Evolutionary conservation across 2,888 invertebrate species (phyloP).

Genomic region (Willowsia nigromaculata): DNA sequence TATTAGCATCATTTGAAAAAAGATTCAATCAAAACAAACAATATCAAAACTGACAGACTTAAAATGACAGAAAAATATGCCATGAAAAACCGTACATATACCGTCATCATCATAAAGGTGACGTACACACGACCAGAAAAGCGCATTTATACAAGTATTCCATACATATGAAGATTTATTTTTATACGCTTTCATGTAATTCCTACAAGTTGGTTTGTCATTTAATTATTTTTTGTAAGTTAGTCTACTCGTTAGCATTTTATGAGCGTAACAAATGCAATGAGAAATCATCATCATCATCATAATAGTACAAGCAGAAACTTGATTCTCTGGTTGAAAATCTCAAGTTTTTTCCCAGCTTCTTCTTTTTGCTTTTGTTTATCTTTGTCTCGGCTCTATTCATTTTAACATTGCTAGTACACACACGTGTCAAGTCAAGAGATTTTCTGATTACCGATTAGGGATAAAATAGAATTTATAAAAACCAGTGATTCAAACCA

Average conservation of each 20-base stretch:
- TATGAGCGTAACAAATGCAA: background rate
- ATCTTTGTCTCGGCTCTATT: background rate
- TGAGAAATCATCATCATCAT: background rate
- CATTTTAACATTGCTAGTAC: background rate
- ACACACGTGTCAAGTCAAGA: conserved; percentile 6
- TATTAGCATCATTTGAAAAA: too few species aligned
- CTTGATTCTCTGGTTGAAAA: background rate
- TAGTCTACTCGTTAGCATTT: background rate
- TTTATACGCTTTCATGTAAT: too few species aligned
- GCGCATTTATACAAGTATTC: too few species aligned
- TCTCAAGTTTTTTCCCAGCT: background rate
- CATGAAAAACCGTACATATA: too few species aligned
- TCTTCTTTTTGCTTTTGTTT: background rate
- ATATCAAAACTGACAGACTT: too few species aligned
- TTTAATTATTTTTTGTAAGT: background rate
- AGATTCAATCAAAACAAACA: background rate
- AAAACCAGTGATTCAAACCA: background rate
- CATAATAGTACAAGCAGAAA: background rate
- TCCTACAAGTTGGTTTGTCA: too few species aligned
- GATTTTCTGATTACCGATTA: background rate
- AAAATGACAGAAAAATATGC: too few species aligned
- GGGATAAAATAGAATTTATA: background rate
- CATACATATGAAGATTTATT: too few species aligned
- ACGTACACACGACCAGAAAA: too few species aligned
- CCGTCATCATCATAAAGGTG: too few species aligned